Percentiles rank a stretch among this genome's conserved stretches.
These are phyloP conservation scores for Spizella passerina DNA, from an alignment of 2,797 vertebrate species.

Conservation along the genomic window DNA sequence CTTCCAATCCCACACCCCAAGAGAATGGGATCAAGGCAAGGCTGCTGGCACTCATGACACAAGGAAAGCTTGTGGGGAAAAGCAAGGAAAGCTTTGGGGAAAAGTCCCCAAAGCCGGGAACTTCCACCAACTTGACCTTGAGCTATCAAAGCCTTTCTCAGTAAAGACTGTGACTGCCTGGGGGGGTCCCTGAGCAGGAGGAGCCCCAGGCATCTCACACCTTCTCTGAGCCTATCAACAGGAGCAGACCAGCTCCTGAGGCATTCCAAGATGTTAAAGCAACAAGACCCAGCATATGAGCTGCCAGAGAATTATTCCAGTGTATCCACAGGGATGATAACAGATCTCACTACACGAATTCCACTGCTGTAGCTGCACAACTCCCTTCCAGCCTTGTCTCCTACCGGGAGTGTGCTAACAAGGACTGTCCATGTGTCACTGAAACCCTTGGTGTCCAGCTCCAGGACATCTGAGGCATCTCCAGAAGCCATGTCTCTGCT, in stretches of 20 bases:
- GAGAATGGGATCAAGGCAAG: neutral
- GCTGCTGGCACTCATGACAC: neutral
- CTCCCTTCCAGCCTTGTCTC: neutral
- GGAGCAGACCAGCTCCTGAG: neutral
- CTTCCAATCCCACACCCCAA: neutral
- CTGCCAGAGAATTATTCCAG: neutral
- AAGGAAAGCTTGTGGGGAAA: neutral
- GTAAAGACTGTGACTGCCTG: too few species aligned
- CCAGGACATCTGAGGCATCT: fast-evolving
- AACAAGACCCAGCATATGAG: neutral
- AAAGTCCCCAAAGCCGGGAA: neutral
- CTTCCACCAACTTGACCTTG: neutral
- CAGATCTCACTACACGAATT: neutral
- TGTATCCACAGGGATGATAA: neutral
- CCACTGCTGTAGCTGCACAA: neutral
- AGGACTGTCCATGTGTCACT: fast-evolving
- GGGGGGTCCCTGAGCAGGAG: neutral
- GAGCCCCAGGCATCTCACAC: neutral
- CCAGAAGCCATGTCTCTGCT: fast-evolving
- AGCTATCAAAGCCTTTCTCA: neutral
- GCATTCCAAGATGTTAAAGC: neutral
- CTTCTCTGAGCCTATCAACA: neutral
- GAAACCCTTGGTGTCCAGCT: fast-evolving
- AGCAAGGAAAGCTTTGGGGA: neutral
- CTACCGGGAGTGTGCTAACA: fast-evolving